Base-by-base conservation (phyloP, 2,888 invertebrate genomes). In the Cheilosia vulpina region DNA sequence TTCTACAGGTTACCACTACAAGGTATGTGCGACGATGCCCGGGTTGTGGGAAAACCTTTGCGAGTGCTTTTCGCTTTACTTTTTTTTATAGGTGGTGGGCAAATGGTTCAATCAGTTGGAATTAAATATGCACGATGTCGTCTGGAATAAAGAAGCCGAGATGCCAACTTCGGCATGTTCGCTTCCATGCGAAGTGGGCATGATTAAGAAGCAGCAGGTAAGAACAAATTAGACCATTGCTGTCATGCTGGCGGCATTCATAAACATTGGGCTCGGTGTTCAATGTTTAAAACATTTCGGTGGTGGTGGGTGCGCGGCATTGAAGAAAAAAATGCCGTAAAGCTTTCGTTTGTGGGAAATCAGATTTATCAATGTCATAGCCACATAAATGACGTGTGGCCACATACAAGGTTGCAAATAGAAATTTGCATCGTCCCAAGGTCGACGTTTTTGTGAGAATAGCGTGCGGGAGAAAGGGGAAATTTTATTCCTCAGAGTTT, bases 81-180 rank as follows among this genome's bases (percentile, higher is more conserved):
- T 94, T 94, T 90, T 91, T 92, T 89, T 93, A 92, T 90, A 94
- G 94, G 93, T 93, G 45, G 93, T 94, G 34, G 94, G 94, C 6
- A 94, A 93, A 88, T 95, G 95, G 95, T 93, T 93, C 88, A 94
- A 94, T 88, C 93, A 93, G 0, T 90, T 95, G 45, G 91, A 93
- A 81, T 90, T 93, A 41, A 93, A 93, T 77, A 72, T 89, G 24
- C 88, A 88, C 21, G 92, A 93, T 68, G 89, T 94, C 65, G 92
- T 94, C 9, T 95, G 94, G 93, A 93, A 93, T 58, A 92, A 93
- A 21, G 93, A 93, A 58, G 90, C 90, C 9, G 93, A 93, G 15
- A 91, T 94, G 71, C 96, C 96, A 5, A 93, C 93, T 47, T 96
- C 96, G 1, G 94, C 95, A 1, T 96, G 96, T 89, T 95, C 95